These are phyloP conservation scores for Lasioglossum albipes DNA, from an alignment of 1,140 invertebrate species.

Conservation along the genomic window DNA sequence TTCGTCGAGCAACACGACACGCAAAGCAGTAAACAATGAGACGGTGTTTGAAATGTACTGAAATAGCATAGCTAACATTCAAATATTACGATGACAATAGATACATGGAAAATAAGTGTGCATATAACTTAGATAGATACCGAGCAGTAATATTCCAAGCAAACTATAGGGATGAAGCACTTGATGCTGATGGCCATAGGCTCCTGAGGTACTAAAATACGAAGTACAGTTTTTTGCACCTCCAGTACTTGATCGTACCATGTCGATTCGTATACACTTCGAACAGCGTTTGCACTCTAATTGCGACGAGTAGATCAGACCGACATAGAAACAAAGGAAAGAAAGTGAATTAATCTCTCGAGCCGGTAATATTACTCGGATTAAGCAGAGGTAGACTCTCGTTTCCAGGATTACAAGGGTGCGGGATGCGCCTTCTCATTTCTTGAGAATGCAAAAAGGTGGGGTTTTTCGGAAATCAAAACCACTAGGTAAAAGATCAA, in stretches of 20 bases:
- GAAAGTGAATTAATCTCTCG: too few relatives aligned
- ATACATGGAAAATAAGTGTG: too few relatives aligned
- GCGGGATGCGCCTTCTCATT: too few relatives aligned
- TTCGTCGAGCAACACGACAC: neutral
- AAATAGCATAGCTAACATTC: neutral
- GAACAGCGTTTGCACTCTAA: slow-evolving; percentile 35
- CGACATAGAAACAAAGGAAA: too few relatives aligned
- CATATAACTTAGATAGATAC: slow-evolving; percentile 19
- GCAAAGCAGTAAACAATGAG: slow-evolving; percentile 9
- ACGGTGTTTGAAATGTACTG: slow-evolving; percentile 20
- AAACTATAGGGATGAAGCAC: slow-evolving; percentile 53
- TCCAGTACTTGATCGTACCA: slow-evolving; percentile 40
- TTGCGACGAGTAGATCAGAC: neutral
- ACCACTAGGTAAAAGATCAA: too few relatives aligned
- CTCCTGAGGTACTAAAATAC: slow-evolving; percentile 40
- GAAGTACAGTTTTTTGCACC: slow-evolving; percentile 26
- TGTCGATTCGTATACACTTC: slow-evolving; percentile 37
- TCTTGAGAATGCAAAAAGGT: too few relatives aligned
- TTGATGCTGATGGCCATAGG: slow-evolving; percentile 39
- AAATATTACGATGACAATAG: neutral
- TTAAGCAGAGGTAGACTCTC: too few relatives aligned
- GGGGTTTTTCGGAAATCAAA: too few relatives aligned
- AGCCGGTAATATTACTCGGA: too few relatives aligned
- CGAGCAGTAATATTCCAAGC: slow-evolving; percentile 57
- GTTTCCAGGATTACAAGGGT: too few relatives aligned